Evolutionary conservation across 2,797 vertebrate species (phyloP), one percentile per base, ranked within the genome.

Genomic region (Catharus ustulatus): DNA sequence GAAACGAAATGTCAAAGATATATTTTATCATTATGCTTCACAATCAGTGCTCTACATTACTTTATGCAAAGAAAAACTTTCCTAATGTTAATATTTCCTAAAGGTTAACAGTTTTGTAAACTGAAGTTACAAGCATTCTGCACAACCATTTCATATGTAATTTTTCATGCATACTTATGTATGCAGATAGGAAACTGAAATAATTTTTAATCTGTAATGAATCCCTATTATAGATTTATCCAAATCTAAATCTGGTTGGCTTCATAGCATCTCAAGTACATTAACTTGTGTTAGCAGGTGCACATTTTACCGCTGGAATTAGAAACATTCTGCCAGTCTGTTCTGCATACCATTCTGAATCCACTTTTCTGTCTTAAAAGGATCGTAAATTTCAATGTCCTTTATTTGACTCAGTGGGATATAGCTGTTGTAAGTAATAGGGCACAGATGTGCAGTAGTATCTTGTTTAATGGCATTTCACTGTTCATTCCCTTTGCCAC

Each of bases 31-130:
- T 98, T 97, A 97, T 94, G 96, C 97, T 97, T 97, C 97, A 97
- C 97, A 98, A 98, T 98, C 98, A 98, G 96, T 98, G 97, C 97
- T 98, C 96, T 96, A 95, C 95, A 96, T 97, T 97, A 97, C 97
- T 97, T 97, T 98, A 97, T 98, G 98, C 98, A 98, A 98, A 97
- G 95, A 96, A 88, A 95, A 93, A 97, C 95, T 98, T 98, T 98
- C 97, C 90, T 97, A 97, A 97, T 95, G 89, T 97, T 98, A 93
- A 93, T 97, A 97, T 98, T 98, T 98, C 95, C 96, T 98, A 94
- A 82, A 92, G 96, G 73, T 91, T 96, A 97, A 95, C 77, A 57
- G 78, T 96, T 98, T 97, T 96, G 91, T 97, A 97, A 96, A 93
- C 90, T 80, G 94, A 95, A 95, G 82, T 95, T 96, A n/a, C 42